phyloP scores from a whole-genome alignment of 2,888 invertebrate genomes.

The Drosophila atripex region DNA sequence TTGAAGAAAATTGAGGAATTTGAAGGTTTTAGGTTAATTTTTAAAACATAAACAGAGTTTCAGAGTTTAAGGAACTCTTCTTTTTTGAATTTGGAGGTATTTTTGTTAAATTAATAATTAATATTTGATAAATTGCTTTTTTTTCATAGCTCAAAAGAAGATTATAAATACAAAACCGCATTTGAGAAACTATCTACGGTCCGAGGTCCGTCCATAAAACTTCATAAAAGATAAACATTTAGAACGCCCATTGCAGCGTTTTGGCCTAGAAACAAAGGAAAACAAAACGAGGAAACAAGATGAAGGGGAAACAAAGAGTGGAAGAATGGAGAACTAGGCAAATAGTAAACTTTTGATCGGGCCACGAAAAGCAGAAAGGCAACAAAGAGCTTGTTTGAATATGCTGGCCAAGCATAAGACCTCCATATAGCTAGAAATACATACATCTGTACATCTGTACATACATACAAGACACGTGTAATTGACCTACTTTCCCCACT shows the following conservation, averaged over 20 bases:
- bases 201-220: constrained; percentile 44
- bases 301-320: constrained; percentile 17
- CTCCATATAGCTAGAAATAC: neutral
- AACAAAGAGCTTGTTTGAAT: constrained; percentile 38
- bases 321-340: constrained; percentile 18
- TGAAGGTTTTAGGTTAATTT: neutral
- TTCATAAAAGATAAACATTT: constrained; percentile 41
- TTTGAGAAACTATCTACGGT: constrained; percentile 10
- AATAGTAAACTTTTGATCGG: constrained; percentile 11
- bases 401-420: constrained; percentile 53
- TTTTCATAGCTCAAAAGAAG: neutral
- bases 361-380: constrained; percentile 22
- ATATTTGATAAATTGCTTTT: too few species aligned
- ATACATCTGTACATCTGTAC: constrained; percentile 2
- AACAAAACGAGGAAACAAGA: neutral
- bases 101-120: too few species aligned
- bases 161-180: neutral
- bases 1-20: neutral
- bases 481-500: constrained; percentile 82
- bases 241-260: constrained; percentile 58
- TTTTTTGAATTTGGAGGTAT: too few species aligned
- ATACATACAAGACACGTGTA: constrained; percentile 78
- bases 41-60: neutral
- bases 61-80: too few species aligned
- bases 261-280: constrained; percentile 30